Evolutionary conservation across 1,140 invertebrate species (phyloP), one percentile per base, ranked within the genome.

Genomic region (Drosophila lowei): DNA sequence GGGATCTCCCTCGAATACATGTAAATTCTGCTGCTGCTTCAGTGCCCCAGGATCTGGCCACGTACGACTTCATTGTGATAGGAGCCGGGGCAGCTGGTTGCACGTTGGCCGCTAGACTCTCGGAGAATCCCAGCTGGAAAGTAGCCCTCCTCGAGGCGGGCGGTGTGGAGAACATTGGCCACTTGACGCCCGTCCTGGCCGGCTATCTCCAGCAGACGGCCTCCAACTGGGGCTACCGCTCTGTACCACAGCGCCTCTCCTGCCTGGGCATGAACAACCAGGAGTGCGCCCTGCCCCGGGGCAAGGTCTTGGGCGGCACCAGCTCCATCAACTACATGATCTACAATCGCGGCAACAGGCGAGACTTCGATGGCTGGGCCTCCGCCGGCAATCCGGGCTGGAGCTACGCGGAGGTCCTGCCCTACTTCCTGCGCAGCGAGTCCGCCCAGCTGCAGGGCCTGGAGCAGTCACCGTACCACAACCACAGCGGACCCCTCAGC

Each of bases 301-400:
- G 94, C 0, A 94, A 93, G 78, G 93, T 92, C 0, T 80, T 96
- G 2, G 97, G 97, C 1, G 97, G 97, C 0, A 94, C 94, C 1
- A 96, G 95, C 16, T 94, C 95, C 3, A 93, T 98, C 16, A 98
- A 98, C 89, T 96, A 95, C 50, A 97, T 98, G 96, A 95, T 97
- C 11, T 97, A 98, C 89, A 95, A 96, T 1, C 93, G 97, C 44
- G 97, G 97, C 0, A 94, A 96, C 92, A 93, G 93, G 3, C 90
- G 90, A 11, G 96, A 97, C 77, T 97, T 95, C 91, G 95, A 97
- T 89, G 89, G 93, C 21, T 97, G 96, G 94, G 94, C 94, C 1
- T 92, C 92, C 6, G 92, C 93, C 6, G 96, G 96, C 1, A 94
- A 94, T 71, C 85, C 91, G 9, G 95, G 95, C 38, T 95, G 94